phyloP scores from a whole-genome alignment of 2,797 vertebrate species.

The Sylvilagus floridanus region DNA sequence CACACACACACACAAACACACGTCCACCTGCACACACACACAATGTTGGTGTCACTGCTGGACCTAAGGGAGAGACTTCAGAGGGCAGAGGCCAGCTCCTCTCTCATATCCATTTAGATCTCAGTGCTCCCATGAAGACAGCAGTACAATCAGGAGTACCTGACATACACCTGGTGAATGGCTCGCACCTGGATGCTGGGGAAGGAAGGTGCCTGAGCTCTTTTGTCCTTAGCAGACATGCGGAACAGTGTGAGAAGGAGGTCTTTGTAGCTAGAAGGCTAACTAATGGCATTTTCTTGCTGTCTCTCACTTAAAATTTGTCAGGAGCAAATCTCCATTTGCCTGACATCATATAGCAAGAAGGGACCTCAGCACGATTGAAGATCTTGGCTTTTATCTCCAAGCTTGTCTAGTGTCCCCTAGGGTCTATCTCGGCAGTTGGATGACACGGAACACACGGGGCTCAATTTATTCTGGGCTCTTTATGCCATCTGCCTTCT shows the following conservation, averaged over 20 bases:
- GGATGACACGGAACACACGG: neutral
- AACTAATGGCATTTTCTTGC: neutral
- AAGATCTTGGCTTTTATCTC: neutral
- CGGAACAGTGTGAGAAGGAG: neutral
- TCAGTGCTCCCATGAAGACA: neutral
- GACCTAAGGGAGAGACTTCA: neutral
- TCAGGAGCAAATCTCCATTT: neutral
- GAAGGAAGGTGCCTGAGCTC: neutral
- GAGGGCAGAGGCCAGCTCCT: neutral
- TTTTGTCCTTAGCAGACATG: neutral
- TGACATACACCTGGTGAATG: neutral
- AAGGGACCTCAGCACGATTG: neutral
- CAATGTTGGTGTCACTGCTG: neutral
- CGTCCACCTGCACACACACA: neutral
- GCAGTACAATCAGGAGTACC: accelerated
- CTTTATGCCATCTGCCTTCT: neutral
- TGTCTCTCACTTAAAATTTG: neutral
- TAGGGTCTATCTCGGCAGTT: neutral
- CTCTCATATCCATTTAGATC: neutral
- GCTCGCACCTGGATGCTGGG: neutral
- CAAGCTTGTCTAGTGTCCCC: neutral
- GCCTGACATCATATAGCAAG: neutral
- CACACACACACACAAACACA: neutral
- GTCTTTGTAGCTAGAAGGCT: neutral
- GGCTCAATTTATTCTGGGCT: neutral